These are phyloP conservation scores for Loxodonta africana DNA, from an alignment of 2,113 vertebrate genomes.

Conservation along the genomic window DNA sequence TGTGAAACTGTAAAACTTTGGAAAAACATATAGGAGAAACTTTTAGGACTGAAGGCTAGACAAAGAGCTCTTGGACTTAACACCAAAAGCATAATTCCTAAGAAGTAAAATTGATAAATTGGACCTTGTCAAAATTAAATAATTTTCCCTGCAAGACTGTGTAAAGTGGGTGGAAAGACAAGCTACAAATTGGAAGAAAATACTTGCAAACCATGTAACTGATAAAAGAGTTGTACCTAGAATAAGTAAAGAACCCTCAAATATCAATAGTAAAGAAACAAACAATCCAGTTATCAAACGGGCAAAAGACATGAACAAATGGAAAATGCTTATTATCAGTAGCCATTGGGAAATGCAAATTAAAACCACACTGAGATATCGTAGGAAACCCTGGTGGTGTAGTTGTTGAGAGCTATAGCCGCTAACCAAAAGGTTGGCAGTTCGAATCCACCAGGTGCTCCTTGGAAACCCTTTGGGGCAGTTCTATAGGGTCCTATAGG, in stretches of 20 bases:
- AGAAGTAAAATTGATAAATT: background rate
- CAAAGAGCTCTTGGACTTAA: background rate
- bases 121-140: background rate
- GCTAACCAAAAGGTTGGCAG: too few species aligned
- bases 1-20: background rate
- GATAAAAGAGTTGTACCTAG: background rate
- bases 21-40: background rate
- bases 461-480: too few species aligned
- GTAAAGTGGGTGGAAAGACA: background rate
- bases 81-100: background rate
- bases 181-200: background rate
- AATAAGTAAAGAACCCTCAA: background rate
- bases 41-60: background rate
- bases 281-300: background rate
- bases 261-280: background rate
- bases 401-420: too few species aligned
- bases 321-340: background rate
- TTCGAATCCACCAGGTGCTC: too few species aligned
- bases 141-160: background rate
- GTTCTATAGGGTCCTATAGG: too few species aligned
- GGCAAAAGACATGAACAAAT: background rate
- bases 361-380: background rate
- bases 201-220: background rate
- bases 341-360: background rate
- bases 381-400: background rate